These are phyloP conservation scores for Taxidea taxus DNA, from an alignment of 2,113 vertebrate genomes.

Conservation along the genomic window DNA sequence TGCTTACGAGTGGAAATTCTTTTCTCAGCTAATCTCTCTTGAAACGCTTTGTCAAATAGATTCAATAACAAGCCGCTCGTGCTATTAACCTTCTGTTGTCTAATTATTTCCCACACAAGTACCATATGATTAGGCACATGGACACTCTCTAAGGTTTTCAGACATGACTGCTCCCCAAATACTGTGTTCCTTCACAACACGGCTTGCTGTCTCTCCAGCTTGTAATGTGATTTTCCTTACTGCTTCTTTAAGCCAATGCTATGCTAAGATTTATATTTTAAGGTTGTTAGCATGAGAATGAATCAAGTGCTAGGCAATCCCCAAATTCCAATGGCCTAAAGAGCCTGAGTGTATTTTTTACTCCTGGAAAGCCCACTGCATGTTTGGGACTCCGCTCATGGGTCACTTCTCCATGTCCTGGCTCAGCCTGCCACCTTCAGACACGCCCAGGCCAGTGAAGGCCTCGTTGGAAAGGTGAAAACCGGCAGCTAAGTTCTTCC, in stretches of 20 bases:
- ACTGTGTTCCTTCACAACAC: not conserved
- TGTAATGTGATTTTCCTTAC: not conserved
- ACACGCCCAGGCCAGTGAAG: not conserved
- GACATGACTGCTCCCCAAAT: not conserved
- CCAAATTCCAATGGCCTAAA: not conserved
- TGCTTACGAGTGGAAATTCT: conserved; percentile 26
- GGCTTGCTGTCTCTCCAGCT: not conserved
- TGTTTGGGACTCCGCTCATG: not conserved
- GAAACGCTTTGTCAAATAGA: not conserved
- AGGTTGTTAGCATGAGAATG: not conserved
- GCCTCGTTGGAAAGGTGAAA: not conserved
- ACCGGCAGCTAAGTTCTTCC: not conserved
- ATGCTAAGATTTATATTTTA: not conserved
- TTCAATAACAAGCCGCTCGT: not conserved
- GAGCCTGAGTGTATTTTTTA: not conserved
- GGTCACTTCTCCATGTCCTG: not conserved
- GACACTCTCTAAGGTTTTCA: not conserved
- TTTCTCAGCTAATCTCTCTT: not conserved
- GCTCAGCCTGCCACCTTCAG: not conserved
- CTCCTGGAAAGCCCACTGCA: not conserved
- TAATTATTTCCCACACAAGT: not conserved
- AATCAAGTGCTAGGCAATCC: not conserved
- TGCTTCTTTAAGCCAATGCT: not conserved
- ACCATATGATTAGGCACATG: not conserved
- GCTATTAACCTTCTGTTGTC: conserved; percentile 3